Conservation (phyloP, 2,888 invertebrate genomes). For the Cheilosia variabilis region DNA sequence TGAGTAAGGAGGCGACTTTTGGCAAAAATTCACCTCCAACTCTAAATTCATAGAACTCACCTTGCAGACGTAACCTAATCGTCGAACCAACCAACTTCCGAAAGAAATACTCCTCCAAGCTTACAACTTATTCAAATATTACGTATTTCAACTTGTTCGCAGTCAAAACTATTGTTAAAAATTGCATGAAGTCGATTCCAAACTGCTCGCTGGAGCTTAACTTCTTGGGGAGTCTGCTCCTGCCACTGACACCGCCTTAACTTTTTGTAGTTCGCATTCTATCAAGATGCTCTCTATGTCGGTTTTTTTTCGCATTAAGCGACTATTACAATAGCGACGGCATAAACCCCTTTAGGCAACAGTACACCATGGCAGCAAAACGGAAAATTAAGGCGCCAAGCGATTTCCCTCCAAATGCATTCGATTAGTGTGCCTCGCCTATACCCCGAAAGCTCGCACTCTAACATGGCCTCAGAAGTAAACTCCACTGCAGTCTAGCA, state of each 20-base stretch:
- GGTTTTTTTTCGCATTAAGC: constrained; percentile 6
- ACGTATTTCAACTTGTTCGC: not conserved
- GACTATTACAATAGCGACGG: constrained; percentile 51
- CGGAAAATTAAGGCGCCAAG: constrained; percentile 70
- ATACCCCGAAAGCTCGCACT: constrained; percentile 40
- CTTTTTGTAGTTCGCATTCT: constrained; percentile 40
- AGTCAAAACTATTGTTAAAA: constrained; percentile 39
- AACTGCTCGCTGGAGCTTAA: constrained; percentile 1
- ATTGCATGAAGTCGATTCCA: constrained; percentile 41
- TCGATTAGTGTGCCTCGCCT: constrained; percentile 45
- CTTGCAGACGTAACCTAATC: no score
- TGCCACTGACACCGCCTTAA: constrained; percentile 59
- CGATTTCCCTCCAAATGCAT: constrained; percentile 60
- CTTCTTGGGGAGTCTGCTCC: constrained; percentile 9
- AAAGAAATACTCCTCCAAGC: no score
- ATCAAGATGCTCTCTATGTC: constrained; percentile 15
- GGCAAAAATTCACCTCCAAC: not conserved
- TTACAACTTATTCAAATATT: no score
- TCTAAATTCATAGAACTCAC: no score
- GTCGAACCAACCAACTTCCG: no score
- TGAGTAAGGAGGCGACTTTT: not conserved
- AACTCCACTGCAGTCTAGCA: constrained; percentile 26
- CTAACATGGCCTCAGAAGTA: constrained; percentile 36
- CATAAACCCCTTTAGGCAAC: constrained; percentile 37
- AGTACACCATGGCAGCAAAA: constrained; percentile 48